A percentile compares a stretch with the other conserved stretches of the same genome.
Conservation (phyloP, 2,113 vertebrate species). For the Fulmarus glacialis region DNA sequence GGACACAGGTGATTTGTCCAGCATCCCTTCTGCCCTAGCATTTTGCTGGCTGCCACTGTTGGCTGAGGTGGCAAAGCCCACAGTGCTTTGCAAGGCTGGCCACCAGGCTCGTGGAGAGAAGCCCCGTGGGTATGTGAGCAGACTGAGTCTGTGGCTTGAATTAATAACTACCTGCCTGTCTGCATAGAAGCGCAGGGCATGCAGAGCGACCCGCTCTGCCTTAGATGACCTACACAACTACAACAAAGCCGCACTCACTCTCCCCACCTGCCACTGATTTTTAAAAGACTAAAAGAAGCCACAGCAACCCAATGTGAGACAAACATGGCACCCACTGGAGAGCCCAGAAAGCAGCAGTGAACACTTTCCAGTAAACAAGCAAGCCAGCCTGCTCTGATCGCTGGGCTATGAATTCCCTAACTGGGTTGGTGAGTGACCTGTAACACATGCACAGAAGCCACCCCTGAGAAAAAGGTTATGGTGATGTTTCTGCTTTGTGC, state of each 20-base stretch:
- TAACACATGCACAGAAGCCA: background rate
- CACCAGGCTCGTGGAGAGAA: background rate
- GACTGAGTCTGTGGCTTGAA: background rate
- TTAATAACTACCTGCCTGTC: background rate
- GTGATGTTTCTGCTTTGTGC: background rate
- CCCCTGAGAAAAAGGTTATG: background rate
- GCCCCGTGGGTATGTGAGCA: background rate
- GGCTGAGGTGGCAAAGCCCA: background rate
- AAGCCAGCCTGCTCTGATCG: background rate
- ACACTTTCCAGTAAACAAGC: background rate
- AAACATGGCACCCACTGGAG: background rate
- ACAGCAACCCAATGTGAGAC: background rate
- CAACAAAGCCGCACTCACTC: background rate
- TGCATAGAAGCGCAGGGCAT: background rate
- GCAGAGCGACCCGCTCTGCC: background rate
- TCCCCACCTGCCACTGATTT: fast-evolving
- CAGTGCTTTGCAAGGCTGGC: background rate
- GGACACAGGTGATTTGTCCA: background rate
- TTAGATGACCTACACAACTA: background rate
- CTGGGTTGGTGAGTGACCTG: background rate
- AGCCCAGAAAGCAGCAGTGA: background rate
- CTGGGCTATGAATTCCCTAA: background rate
- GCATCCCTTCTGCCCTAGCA: background rate
- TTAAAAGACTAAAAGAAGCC: background rate
- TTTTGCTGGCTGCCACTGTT: background rate